Conservation (phyloP, 2,797 vertebrate genomes). For the Enteromius trimaculatus region DNA sequence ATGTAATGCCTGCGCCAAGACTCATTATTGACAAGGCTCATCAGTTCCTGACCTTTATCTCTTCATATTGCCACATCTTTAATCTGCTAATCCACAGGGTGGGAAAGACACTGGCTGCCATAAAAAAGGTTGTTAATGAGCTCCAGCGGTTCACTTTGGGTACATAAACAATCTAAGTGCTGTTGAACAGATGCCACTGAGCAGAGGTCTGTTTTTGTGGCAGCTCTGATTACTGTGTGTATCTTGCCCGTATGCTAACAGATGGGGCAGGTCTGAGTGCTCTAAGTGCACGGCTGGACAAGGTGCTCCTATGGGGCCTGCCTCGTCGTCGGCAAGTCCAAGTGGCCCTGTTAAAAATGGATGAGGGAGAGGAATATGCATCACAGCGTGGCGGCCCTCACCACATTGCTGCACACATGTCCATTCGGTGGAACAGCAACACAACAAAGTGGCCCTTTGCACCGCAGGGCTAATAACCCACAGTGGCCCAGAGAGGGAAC, state of each 20-base stretch:
- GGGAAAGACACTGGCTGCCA: constrained; percentile 31
- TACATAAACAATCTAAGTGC: constrained; percentile 38
- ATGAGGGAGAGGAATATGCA: constrained; percentile 49
- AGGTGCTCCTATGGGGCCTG: constrained; percentile 38
- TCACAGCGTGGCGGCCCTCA: constrained; percentile 35
- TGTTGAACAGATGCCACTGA: constrained; percentile 37
- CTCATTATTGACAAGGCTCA: constrained; percentile 45
- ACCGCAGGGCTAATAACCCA: constrained; percentile 41
- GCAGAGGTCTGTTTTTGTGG: constrained; percentile 46
- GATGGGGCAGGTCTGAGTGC: constrained; percentile 48
- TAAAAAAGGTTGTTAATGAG: constrained; percentile 36
- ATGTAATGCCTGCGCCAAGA: constrained; percentile 16
- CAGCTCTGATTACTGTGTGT: constrained; percentile 53
- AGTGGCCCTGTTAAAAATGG: constrained; percentile 56
- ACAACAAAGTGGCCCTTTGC: constrained; percentile 46
- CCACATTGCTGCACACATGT: constrained; percentile 40
- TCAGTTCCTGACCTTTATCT: constrained; percentile 48
- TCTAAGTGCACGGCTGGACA: constrained; percentile 43
- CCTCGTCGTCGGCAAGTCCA: constrained; percentile 27
- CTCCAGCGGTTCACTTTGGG: constrained; percentile 33
- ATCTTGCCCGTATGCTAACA: constrained; percentile 49
- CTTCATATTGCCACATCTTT: constrained; percentile 26
- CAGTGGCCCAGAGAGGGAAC: constrained; percentile 8
- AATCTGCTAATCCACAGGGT: constrained; percentile 45
- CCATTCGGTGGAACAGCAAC: constrained; percentile 45